Evolutionary conservation across 2,797 vertebrate species (phyloP).

Genomic region (Momotus momota): DNA sequence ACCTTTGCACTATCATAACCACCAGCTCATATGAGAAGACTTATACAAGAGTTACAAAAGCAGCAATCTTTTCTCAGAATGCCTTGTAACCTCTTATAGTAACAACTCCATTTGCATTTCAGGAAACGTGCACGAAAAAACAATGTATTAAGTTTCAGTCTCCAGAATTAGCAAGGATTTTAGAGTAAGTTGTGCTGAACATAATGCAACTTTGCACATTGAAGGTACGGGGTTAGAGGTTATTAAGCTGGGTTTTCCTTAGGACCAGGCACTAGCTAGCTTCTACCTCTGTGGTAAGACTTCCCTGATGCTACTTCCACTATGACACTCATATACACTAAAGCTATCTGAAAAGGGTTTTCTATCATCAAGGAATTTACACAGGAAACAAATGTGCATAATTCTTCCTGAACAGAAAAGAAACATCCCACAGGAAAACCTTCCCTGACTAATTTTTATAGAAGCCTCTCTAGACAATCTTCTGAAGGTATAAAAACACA

Average conservation of each 20-base stretch:
- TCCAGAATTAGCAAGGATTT: background rate
- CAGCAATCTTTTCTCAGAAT: slow-evolving; percentile 75
- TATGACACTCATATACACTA: background rate
- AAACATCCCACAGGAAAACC: background rate
- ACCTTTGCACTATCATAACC: slow-evolving; percentile 64
- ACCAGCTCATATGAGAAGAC: slow-evolving; percentile 80
- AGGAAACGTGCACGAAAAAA: background rate
- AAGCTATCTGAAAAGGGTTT: background rate
- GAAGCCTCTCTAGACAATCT: background rate
- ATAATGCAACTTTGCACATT: background rate
- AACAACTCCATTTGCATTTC: slow-evolving; percentile 49
- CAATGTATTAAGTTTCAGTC: background rate
- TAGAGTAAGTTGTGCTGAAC: background rate
- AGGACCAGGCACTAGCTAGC: background rate
- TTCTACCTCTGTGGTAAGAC: background rate
- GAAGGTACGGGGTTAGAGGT: background rate
- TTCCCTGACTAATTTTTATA: background rate
- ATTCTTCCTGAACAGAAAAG: background rate
- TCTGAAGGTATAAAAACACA: slow-evolving; percentile 43
- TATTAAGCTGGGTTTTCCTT: background rate
- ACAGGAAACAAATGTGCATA: background rate
- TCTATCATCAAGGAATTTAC: background rate
- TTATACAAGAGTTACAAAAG: slow-evolving; percentile 72
- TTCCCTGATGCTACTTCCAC: background rate
- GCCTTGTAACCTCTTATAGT: slow-evolving; percentile 76